Conservation (phyloP, 2,113 vertebrate genomes). For the Sinocyclocheilus grahami region DNA sequence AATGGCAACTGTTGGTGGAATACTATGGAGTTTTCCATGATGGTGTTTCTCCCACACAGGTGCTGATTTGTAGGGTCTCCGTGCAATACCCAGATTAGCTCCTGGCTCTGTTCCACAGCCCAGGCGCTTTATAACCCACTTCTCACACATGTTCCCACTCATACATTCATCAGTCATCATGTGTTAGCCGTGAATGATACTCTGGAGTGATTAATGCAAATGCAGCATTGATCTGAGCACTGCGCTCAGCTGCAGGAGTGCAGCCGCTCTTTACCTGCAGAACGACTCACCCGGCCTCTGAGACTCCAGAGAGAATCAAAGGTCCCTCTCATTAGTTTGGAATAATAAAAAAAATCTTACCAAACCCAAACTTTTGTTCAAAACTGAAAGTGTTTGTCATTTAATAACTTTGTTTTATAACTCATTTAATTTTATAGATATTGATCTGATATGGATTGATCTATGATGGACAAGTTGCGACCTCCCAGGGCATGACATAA, state of each 20-base stretch:
- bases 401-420: no score
- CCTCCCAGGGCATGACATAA: constrained; percentile 43
- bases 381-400: no score
- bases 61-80: constrained; percentile 15
- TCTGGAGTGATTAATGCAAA: constrained; percentile 57
- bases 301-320: constrained; percentile 43
- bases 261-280: constrained; percentile 11
- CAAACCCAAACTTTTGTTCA: no score
- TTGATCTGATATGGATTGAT: no score
- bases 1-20: background rate
- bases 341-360: no score
- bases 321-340: constrained; percentile 55
- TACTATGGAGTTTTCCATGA: background rate
- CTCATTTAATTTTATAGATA: no score
- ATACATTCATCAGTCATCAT: constrained; percentile 48
- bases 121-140: constrained; percentile 3
- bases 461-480: constrained; percentile 46
- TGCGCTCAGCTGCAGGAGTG: constrained; percentile 33
- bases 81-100: constrained; percentile 26
- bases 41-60: constrained; percentile 6
- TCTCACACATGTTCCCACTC: constrained; percentile 54
- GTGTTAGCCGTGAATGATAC: background rate
- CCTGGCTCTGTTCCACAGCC: constrained; percentile 35
- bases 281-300: background rate
- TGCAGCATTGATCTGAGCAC: constrained; percentile 42